Evolutionary conservation across 1,140 invertebrate species (phyloP).

Genomic region (Phortica variegata): DNA sequence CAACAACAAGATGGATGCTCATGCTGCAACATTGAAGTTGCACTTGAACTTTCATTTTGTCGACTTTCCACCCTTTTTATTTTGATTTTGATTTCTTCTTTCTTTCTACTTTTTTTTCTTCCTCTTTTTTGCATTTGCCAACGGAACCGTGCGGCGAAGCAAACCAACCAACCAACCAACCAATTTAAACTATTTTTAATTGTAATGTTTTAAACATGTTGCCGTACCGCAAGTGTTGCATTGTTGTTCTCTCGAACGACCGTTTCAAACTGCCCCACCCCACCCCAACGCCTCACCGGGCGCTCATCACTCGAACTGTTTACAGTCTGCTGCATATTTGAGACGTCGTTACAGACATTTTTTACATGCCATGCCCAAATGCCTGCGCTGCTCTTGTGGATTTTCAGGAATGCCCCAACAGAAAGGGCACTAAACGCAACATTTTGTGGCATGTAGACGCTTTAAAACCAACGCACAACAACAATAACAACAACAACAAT

Average conservation of each 20-base stretch:
- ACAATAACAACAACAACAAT: neutral
- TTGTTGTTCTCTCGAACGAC: no score
- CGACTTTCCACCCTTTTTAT: neutral
- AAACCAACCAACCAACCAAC: conserved; percentile 11
- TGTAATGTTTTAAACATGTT: conserved; percentile 50
- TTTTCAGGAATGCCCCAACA: conserved; percentile 41
- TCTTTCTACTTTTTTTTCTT: neutral
- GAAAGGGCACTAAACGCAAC: conserved; percentile 34
- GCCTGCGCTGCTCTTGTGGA: conserved; percentile 30
- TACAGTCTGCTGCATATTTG: no score
- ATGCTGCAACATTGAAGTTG: conserved; percentile 18
- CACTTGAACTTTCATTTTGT: conserved; percentile 38
- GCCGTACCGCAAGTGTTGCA: conserved; percentile 29
- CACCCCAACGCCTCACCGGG: no score
- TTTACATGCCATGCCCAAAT: conserved; percentile 35
- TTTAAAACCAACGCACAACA: conserved; percentile 8
- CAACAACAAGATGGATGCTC: conserved; percentile 44
- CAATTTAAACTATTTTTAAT: conserved; percentile 55
- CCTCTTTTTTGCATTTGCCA: neutral
- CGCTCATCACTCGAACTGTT: no score
- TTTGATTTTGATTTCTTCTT: neutral
- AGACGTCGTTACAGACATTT: conserved; percentile 27
- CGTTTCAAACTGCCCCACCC: no score
- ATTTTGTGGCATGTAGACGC: conserved; percentile 48
- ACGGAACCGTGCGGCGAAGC: neutral